Percentiles rank a stretch among this genome's conserved stretches.
Evolutionary conservation across 1,140 invertebrate species (phyloP).

Genomic region (Scaptomyza pallida): DNA sequence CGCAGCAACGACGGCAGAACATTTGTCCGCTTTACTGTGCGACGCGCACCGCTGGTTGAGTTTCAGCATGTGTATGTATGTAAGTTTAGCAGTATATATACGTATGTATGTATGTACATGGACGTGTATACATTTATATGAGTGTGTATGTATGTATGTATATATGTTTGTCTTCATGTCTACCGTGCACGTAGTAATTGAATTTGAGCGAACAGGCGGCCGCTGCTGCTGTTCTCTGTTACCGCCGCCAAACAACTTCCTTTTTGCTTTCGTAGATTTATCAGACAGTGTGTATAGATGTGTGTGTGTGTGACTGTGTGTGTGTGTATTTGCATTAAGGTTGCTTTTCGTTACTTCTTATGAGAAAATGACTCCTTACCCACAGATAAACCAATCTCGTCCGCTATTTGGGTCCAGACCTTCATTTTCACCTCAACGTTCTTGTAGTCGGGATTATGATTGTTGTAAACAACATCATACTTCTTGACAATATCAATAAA

Average conservation of each 20-base stretch:
- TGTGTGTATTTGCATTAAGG: slow-evolving; percentile 5
- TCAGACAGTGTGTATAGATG: background rate
- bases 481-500: slow-evolving; percentile 83
- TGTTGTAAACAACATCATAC: slow-evolving; percentile 82
- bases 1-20: slow-evolving; percentile 31
- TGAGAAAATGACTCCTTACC: slow-evolving; percentile 63
- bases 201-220: slow-evolving; percentile 50
- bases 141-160: slow-evolving; percentile 1
- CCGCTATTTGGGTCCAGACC: slow-evolving; percentile 80
- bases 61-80: slow-evolving; percentile 15
- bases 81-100: slow-evolving; percentile 37
- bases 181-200: slow-evolving; percentile 49
- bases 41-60: slow-evolving; percentile 39
- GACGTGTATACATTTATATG: background rate
- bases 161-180: slow-evolving; percentile 30
- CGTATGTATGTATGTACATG: slow-evolving; percentile 5
- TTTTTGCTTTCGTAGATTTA: slow-evolving; percentile 36
- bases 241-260: slow-evolving; percentile 41
- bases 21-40: slow-evolving; percentile 46
- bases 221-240: slow-evolving; percentile 29
- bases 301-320: background rate
- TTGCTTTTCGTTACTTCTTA: background rate
- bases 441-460: slow-evolving; percentile 83
- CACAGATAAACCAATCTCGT: slow-evolving; percentile 81
- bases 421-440: slow-evolving; percentile 82